phyloP scores from a whole-genome alignment of 2,888 invertebrate genomes.

The Drosophila anomelani region DNA sequence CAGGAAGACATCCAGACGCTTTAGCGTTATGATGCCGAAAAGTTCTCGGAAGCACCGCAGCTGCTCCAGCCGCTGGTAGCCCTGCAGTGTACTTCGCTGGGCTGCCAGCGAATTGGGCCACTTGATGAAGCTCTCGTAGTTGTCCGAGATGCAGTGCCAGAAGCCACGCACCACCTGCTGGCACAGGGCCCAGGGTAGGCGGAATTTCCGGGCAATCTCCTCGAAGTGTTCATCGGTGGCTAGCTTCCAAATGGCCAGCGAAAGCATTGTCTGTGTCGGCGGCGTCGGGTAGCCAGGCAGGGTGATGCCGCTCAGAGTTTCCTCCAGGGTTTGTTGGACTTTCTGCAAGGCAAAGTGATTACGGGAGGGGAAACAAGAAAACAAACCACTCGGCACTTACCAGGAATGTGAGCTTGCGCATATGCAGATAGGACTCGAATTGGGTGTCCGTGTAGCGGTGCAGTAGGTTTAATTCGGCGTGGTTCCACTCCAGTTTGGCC shows the following conservation, averaged over 20 bases:
- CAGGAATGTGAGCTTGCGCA: slow-evolving; percentile 80
- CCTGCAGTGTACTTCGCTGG: slow-evolving; percentile 69
- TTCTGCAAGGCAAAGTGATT: slow-evolving; percentile 39
- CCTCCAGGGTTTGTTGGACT: slow-evolving; percentile 59
- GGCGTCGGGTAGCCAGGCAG: slow-evolving; percentile 57
- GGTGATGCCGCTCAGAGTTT: slow-evolving; percentile 41
- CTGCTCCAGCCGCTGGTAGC: slow-evolving; percentile 60
- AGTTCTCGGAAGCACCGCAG: slow-evolving; percentile 72
- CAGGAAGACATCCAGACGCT: slow-evolving; percentile 82
- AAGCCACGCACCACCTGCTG: slow-evolving; percentile 81
- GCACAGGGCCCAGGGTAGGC: slow-evolving; percentile 77
- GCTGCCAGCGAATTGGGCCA: slow-evolving; percentile 81
- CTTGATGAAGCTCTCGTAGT: slow-evolving; percentile 82
- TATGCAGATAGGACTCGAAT: slow-evolving; percentile 80
- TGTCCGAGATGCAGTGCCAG: slow-evolving; percentile 82
- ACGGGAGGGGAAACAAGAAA: background rate
- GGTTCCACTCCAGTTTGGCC: slow-evolving; percentile 49
- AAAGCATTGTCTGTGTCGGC: slow-evolving; percentile 74
- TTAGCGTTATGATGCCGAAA: slow-evolving; percentile 80
- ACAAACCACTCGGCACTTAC: slow-evolving; percentile 51
- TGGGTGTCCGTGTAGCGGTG: slow-evolving; percentile 75
- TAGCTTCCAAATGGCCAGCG: slow-evolving; percentile 82
- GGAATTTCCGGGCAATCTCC: slow-evolving; percentile 82
- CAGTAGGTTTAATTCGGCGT: slow-evolving; percentile 77
- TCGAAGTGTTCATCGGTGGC: slow-evolving; percentile 84